phyloP scores from a whole-genome alignment of 23 tunicate species.

The Ascidia mentula region DNA sequence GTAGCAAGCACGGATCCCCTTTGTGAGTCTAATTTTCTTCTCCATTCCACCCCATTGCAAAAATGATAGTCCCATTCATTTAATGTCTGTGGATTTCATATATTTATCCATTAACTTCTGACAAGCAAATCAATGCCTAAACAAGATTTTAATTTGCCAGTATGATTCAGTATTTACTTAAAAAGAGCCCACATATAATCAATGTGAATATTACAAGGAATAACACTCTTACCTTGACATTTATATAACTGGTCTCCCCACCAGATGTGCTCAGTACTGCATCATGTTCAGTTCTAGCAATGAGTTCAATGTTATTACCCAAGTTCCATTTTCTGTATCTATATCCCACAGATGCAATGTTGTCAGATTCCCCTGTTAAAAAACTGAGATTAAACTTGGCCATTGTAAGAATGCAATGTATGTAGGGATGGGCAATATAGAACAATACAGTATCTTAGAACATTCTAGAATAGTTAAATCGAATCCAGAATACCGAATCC shows the following conservation, averaged over 20 bases:
- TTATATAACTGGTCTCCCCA: slow-evolving; percentile 73
- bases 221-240: slow-evolving; percentile 98
- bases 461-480: too few species aligned
- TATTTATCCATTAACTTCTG: too few species aligned
- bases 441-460: neutral
- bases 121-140: too few species aligned
- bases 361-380: slow-evolving; percentile 43
- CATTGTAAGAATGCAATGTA: neutral
- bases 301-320: slow-evolving; percentile 86
- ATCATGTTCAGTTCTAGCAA: slow-evolving; percentile 92
- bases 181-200: too few species aligned
- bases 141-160: too few species aligned
- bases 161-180: too few species aligned
- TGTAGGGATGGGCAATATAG: neutral
- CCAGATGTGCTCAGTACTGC: slow-evolving; percentile 69
- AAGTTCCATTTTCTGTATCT: slow-evolving; percentile 94
- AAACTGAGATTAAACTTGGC: neutral
- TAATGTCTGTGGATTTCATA: slow-evolving; percentile 49
- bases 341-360: slow-evolving; percentile 92
- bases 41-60: slow-evolving; percentile 97
- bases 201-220: too few species aligned
- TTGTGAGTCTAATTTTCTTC: slow-evolving; percentile 93
- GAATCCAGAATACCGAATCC: too few species aligned
- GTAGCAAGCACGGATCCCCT: slow-evolving; percentile 97
- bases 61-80: slow-evolving; percentile 94